These are phyloP conservation scores for Ciona savignyi DNA, from an alignment of 23 tunicate species.

Conservation along the genomic window DNA sequence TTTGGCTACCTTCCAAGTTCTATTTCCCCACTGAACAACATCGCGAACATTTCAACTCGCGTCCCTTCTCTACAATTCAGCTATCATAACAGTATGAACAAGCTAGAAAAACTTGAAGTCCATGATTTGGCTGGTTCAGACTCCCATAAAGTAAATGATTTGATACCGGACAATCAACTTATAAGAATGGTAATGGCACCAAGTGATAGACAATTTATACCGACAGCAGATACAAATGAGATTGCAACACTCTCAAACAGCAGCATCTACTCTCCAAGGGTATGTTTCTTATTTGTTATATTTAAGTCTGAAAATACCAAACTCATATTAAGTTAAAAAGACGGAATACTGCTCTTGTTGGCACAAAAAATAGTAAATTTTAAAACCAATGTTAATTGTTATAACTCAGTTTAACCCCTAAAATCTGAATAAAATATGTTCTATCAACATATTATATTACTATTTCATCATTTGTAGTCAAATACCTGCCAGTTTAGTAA, in stretches of 20 bases:
- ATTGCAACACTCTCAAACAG: constrained; percentile 18
- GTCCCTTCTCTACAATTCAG: constrained; percentile 72
- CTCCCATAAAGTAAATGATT: neutral
- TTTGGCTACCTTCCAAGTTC: constrained; percentile 44
- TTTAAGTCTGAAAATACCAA: no score
- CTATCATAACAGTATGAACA: constrained; percentile 11
- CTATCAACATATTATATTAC: no score
- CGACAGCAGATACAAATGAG: constrained; percentile 17
- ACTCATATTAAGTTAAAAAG: no score
- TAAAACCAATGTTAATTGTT: no score
- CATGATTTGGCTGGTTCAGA: neutral
- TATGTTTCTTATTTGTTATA: constrained; percentile 10
- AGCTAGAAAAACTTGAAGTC: neutral
- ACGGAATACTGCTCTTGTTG: no score
- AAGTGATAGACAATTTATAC: constrained; percentile 38
- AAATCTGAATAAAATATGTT: no score
- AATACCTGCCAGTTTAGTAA: no score
- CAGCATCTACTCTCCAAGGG: constrained; percentile 47
- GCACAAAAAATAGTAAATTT: no score
- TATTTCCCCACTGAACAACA: constrained; percentile 15
- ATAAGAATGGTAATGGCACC: constrained; percentile 73
- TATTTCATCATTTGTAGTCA: no score
- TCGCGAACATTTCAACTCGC: constrained; percentile 67
- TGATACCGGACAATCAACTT: neutral
- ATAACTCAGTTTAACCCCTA: no score